These are phyloP conservation scores for Drosophila ercepeae DNA, from an alignment of 1,140 invertebrate genomes.

Conservation along the genomic window DNA sequence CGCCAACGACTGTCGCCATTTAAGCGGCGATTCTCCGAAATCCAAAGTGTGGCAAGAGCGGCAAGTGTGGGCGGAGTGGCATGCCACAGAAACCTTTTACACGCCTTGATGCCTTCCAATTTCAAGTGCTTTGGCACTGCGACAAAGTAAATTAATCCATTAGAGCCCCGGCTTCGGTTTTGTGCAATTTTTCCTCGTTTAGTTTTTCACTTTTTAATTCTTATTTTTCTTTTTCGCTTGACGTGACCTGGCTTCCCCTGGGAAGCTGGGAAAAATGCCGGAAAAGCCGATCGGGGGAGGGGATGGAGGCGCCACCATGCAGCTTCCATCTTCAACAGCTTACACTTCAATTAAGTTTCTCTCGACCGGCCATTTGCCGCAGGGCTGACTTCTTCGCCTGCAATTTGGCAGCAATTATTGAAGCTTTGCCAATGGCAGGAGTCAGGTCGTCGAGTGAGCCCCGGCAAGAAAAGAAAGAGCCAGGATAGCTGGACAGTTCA, in stretches of 20 bases:
- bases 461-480: background rate
- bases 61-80: slow-evolving; percentile 11
- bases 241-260: slow-evolving; percentile 61
- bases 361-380: slow-evolving; percentile 49
- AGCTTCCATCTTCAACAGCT: slow-evolving; percentile 72
- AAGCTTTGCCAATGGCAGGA: slow-evolving; percentile 68
- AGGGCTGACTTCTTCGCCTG: slow-evolving; percentile 50
- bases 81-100: slow-evolving; percentile 72
- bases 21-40: slow-evolving; percentile 25
- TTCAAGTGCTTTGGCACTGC: slow-evolving; percentile 69
- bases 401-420: slow-evolving; percentile 82
- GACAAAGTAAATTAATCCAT: slow-evolving; percentile 81
- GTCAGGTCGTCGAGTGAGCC: slow-evolving; percentile 39
- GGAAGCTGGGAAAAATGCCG: slow-evolving; percentile 6
- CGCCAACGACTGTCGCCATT: slow-evolving; percentile 53
- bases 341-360: slow-evolving; percentile 78
- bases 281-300: slow-evolving; percentile 1
- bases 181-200: slow-evolving; percentile 24
- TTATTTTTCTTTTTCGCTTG: slow-evolving; percentile 48
- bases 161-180: slow-evolving; percentile 53
- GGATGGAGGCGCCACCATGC: background rate
- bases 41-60: background rate
- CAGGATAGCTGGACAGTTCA: slow-evolving; percentile 7
- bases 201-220: slow-evolving; percentile 39
- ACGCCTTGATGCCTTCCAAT: slow-evolving; percentile 60